Base-by-base conservation (phyloP, 1,140 invertebrate genomes). In the Coboldia fuscipes region DNA sequence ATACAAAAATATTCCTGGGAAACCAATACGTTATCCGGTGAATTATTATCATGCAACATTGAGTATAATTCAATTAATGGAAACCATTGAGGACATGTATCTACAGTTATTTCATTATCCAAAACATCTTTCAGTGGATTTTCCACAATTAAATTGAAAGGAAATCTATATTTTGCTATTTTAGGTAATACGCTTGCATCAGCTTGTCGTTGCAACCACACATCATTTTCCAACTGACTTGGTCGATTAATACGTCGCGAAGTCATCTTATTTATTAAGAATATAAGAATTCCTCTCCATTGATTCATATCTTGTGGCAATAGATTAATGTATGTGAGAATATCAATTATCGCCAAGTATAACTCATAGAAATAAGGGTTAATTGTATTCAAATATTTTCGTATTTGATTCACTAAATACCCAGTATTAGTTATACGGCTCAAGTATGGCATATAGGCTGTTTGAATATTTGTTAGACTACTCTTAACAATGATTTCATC, bases 291-390 rank as follows among this genome's bases (percentile, higher is more conserved):
- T 30, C 44, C 48, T 7, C 35, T 42, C 47, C 50, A 55, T 7
- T 45, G 45, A 32, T 52, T 40, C 46, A 51, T 47, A 33, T 52
- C 47, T 18, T 47, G 45, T 3, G 50, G 47, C 1, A 34, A 3
- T 8, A 18, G 30, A 37, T 46, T 41, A 4, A 50, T 46, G 32
- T 44, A 44, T 32, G 42, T 42, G 0, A 55, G 37, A 7, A 55
- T 45, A 36, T 55, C 47, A 13, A 55, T 45, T 4, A 53, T 46
- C 29, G 47, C 52, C 23, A 55, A 40, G 33, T 51, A 55, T 13
- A 52, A 30, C 27, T 55, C 52, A 35, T 54, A 55, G 19, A 55
- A 55, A 29, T 55, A 55, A 1, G 47, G 44, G 37, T 55, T 54
- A n/a, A 55, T 52, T 42, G 48, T 47, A 8, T 46, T 41, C 13